phyloP scores from a whole-genome alignment of 2,888 invertebrate genomes.

The Dasysyrphus tricinctus region DNA sequence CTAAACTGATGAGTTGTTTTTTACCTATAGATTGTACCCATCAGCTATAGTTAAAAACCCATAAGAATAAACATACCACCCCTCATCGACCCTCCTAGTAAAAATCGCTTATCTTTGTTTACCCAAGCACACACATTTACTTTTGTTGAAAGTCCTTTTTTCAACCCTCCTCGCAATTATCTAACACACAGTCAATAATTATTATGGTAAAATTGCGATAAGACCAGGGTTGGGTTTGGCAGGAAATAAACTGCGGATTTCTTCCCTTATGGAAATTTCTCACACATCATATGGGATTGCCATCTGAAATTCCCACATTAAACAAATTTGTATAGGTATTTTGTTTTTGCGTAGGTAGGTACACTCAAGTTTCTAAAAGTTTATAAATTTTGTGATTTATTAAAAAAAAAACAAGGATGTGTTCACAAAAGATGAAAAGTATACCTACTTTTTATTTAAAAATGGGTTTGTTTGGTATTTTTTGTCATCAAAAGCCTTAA shows the following conservation, averaged over 20 bases:
- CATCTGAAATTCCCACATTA: constrained; percentile 42
- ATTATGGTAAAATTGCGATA: constrained; percentile 27
- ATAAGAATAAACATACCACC: constrained; percentile 1
- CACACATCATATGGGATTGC: constrained; percentile 44
- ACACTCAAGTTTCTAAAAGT: not conserved
- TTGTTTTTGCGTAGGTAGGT: not conserved
- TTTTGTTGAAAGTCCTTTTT: not conserved
- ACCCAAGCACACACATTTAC: constrained; percentile 54
- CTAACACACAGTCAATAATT: constrained; percentile 39
- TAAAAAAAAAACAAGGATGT: constrained; percentile 11
- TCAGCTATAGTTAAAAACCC: not conserved
- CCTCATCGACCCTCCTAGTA: not conserved
- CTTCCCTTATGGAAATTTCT: constrained; percentile 50
- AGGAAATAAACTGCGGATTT: constrained; percentile 25
- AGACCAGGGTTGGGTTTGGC: constrained; percentile 18
- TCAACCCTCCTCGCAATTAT: not conserved
- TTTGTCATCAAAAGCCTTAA: constrained; percentile 45
- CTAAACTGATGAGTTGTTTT: not conserved
- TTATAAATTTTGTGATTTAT: constrained; percentile 33
- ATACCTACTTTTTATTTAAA: constrained; percentile 9
- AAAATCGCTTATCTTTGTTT: constrained; percentile 54
- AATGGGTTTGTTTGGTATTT: constrained; percentile 38
- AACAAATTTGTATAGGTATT: not conserved
- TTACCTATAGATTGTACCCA: not conserved
- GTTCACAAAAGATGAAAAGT: not conserved